Evolutionary conservation across 2,888 invertebrate species (phyloP), one percentile per base, ranked within the genome.

Genomic region (Tortrix viridana): DNA sequence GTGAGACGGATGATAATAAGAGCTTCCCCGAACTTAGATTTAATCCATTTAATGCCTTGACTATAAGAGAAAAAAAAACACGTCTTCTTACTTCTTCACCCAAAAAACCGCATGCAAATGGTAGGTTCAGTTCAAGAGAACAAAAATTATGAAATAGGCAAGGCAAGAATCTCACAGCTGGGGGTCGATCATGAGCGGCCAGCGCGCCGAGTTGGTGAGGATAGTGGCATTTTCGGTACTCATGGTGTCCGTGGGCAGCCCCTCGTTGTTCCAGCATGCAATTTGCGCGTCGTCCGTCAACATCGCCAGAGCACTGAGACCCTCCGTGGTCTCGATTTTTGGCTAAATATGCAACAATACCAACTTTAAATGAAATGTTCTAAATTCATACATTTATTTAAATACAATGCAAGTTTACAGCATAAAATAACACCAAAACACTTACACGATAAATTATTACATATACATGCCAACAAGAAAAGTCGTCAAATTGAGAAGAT

Each of bases 141-240:
- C 3, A 12, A 44, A 38, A 38, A 38, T 14, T 12, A n/a, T n/a
- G n/a, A n/a, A 32, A 32, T 32, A 9, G 12, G 9, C 26, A 32
- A 12, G 26, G 9, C 26, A 32, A 12, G 12, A 23, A 23, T 16
- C 91, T 86, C 77, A 95, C 93, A 95, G 77, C 84, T 98, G 98
- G 0, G 98, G 98, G 89, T 98, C 98, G 71, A 98, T 98, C 95
- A 98, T 97, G 16, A 98, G 91, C 0, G 98, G 98, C 97, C 98
- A 98, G 23, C 98, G 93, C 43, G 97, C 95, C 0, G 98, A 98
- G 84, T 96, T 97, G 16, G 95, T 95, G 57, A 98, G 93, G 71
- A 98, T 98, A 19, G 97, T 97, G 5, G 98, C 98, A 84, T 98
- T 98, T 86, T 98, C 98, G 0, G 97, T 94, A 6, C 98, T 98